Evolutionary conservation across 2,888 invertebrate genomes (phyloP).

Genomic region (Aspidiotus destructor): DNA sequence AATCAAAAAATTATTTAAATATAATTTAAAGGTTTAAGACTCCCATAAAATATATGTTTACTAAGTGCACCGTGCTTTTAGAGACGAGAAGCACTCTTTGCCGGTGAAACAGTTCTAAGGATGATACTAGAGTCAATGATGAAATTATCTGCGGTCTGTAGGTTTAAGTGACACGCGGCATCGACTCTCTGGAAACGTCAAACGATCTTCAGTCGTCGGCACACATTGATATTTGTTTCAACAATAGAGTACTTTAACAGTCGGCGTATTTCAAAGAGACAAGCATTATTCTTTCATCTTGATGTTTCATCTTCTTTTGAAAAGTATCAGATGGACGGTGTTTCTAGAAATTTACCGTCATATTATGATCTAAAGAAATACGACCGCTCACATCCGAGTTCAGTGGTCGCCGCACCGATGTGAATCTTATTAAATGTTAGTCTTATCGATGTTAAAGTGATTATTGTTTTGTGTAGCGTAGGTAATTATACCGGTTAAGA

Average conservation of each 20-base stretch:
- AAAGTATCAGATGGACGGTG: background rate
- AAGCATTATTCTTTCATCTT: slow-evolving; percentile 27
- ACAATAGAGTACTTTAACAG: slow-evolving; percentile 28
- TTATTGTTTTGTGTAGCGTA: background rate
- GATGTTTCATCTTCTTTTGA: slow-evolving; percentile 23
- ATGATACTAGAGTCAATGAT: too few relatives aligned
- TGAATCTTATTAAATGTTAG: slow-evolving; percentile 2
- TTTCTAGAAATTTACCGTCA: slow-evolving; percentile 24
- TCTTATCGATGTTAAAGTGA: background rate
- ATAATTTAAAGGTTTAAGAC: too few relatives aligned
- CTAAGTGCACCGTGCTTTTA: too few relatives aligned
- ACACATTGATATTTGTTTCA: slow-evolving; percentile 31
- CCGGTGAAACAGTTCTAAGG: too few relatives aligned
- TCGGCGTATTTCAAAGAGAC: slow-evolving; percentile 24
- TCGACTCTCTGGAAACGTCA: slow-evolving; percentile 29
- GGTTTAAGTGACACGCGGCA: slow-evolving; percentile 29
- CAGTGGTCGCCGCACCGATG: background rate
- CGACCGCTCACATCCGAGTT: background rate
- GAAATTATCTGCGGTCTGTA: background rate
- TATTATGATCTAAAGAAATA: slow-evolving; percentile 15
- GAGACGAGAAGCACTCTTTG: too few relatives aligned
- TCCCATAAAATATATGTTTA: too few relatives aligned
- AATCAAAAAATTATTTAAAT: too few relatives aligned
- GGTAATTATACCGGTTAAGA: too few relatives aligned
- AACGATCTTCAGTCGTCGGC: slow-evolving; percentile 29